Percentiles rank a stretch among this genome's conserved stretches.
phyloP scores from a whole-genome alignment of 2,797 vertebrate genomes.

The Buceros bicornis region DNA sequence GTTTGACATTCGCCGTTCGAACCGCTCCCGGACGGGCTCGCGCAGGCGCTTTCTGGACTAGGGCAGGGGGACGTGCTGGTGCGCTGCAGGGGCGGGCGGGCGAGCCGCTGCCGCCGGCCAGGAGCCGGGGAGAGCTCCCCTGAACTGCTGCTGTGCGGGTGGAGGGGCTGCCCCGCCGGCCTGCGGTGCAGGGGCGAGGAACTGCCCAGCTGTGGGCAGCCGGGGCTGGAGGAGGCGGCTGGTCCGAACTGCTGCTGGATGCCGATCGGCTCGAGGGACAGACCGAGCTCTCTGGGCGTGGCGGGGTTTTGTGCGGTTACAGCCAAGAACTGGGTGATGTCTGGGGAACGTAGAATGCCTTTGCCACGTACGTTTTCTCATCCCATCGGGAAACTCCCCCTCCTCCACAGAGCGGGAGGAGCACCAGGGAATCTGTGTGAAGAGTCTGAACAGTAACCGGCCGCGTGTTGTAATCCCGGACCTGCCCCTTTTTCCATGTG shows the following conservation, averaged over 20 bases:
- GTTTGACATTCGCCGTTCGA: constrained; percentile 93
- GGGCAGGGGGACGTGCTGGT: not conserved
- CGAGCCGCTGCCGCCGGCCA: not conserved
- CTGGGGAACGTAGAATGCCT: constrained; percentile 16
- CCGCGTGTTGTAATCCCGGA: constrained; percentile 54
- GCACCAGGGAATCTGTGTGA: constrained; percentile 19
- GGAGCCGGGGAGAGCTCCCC: constrained; percentile 13
- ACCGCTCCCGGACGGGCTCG: constrained; percentile 91
- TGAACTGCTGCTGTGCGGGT: constrained; percentile 75
- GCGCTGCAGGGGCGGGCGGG: not conserved
- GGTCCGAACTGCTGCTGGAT: constrained; percentile 55
- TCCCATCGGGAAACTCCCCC: not conserved
- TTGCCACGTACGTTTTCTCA: constrained; percentile 31
- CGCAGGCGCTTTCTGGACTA: constrained; percentile 91
- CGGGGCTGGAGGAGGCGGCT: not conserved
- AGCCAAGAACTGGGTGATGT: not conserved
- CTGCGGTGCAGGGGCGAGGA: not conserved
- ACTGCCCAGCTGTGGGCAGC: not conserved
- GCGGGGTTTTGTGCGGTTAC: not conserved
- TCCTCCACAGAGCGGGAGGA: not conserved
- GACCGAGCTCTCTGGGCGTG: not conserved
- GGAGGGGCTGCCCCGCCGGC: constrained; percentile 26
- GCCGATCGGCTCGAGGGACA: not conserved
- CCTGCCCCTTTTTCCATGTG: constrained; percentile 10
- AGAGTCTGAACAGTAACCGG: constrained; percentile 54